phyloP scores from a whole-genome alignment of 2,113 vertebrate genomes.

The Microcebus griseorufus region DNA sequence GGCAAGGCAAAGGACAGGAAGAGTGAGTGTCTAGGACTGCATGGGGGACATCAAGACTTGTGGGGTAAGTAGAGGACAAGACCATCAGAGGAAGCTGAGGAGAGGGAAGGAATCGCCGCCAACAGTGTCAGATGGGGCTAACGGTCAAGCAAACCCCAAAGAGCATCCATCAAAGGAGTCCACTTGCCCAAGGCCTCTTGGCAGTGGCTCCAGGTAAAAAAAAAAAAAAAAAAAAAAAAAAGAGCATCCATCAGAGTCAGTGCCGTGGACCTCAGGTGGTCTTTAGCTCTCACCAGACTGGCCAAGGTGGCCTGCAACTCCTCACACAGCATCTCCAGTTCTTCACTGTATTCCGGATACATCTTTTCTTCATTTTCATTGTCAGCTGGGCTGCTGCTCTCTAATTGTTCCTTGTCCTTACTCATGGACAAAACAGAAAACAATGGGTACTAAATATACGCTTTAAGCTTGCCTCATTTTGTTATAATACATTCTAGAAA shows the following conservation, averaged over 20 bases:
- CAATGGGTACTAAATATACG: neutral
- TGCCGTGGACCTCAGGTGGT: too few species aligned
- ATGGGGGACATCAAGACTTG: neutral
- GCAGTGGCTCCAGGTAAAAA: too few species aligned
- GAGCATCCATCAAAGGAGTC: fast-evolving
- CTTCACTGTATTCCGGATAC: constrained; percentile 71
- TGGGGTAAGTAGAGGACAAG: neutral
- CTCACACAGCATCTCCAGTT: constrained; percentile 88
- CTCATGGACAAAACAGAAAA: constrained; percentile 76
- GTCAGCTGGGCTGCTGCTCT: constrained; percentile 55
- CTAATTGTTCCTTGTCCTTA: constrained; percentile 77
- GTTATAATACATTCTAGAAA: neutral
- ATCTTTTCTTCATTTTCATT: constrained; percentile 55
- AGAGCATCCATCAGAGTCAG: fast-evolving
- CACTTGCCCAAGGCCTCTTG: too few species aligned
- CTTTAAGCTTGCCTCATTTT: neutral
- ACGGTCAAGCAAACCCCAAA: too few species aligned
- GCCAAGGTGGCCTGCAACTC: constrained; percentile 86
- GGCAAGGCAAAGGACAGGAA: neutral
- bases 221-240: too few species aligned
- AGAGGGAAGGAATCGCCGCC: fast-evolving
- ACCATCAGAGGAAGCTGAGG: fast-evolving
- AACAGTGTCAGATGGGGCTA: fast-evolving
- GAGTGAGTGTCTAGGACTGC: neutral
- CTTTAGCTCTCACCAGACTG: constrained; percentile 86